Conservation (phyloP, 2,797 vertebrate genomes). For the Mareca strepera region DNA sequence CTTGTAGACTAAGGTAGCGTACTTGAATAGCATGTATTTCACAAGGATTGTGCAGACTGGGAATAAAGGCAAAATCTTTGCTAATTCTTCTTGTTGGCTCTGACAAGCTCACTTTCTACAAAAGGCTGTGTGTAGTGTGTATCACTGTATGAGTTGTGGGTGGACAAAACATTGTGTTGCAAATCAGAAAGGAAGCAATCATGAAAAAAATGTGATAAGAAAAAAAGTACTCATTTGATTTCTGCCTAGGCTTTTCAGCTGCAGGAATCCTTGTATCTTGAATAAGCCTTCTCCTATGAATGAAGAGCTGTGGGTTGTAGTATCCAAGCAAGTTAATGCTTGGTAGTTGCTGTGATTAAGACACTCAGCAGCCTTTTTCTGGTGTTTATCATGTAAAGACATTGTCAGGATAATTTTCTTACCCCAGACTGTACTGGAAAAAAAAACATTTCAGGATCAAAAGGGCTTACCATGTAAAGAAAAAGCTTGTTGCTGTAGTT, state of each 20-base stretch:
- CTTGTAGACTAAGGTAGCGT: not conserved
- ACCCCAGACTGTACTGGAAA: not conserved
- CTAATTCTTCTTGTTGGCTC: not conserved
- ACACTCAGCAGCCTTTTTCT: not conserved
- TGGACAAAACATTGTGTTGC: not conserved
- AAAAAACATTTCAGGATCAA: not conserved
- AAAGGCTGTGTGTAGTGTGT: not conserved
- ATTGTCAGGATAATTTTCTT: not conserved
- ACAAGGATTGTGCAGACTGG: not conserved
- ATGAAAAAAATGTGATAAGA: not conserved
- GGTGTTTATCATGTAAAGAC: not conserved
- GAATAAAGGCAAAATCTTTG: not conserved
- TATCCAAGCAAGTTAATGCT: not conserved
- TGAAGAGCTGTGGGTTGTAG: not conserved
- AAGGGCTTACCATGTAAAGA: not conserved
- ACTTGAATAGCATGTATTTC: not conserved
- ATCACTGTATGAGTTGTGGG: not conserved
- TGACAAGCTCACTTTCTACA: not conserved
- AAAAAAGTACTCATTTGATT: not conserved
- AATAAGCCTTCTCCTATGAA: not conserved
- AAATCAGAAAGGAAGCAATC: not conserved
- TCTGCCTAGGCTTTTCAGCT: not conserved
- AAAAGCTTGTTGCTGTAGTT: not conserved
- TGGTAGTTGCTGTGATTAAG: not conserved
- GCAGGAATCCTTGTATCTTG: not conserved